Conservation (phyloP, 2,888 invertebrate species). For the Amphipyra berbera region DNA sequence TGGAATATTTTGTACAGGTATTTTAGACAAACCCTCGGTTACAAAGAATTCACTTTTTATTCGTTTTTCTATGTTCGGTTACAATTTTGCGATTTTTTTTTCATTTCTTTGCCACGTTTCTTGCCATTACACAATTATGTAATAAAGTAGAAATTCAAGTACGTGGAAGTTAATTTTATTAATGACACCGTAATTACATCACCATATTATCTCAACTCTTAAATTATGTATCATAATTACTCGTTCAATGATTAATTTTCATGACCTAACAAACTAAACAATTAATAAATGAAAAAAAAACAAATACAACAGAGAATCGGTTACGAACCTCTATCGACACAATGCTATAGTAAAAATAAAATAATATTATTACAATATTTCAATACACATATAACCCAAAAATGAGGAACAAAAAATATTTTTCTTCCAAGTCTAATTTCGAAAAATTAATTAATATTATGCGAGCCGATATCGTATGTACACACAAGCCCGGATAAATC, state of each 20-base stretch:
- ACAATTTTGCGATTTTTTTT: constrained; percentile 89
- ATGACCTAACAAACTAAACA: constrained; percentile 82
- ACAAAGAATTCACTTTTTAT: constrained; percentile 89
- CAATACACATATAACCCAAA: constrained; percentile 71
- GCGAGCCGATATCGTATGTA: constrained; percentile 77
- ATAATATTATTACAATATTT: constrained; percentile 70
- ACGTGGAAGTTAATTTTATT: constrained; percentile 88
- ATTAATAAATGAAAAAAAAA: constrained; percentile 76
- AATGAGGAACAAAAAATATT: constrained; percentile 71
- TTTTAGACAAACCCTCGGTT: constrained; percentile 79
- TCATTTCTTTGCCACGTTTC: constrained; percentile 82
- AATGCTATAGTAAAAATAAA: constrained; percentile 75
- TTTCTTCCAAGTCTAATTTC: constrained; percentile 69
- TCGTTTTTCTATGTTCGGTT: constrained; percentile 87
- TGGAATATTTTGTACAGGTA: constrained; percentile 38
- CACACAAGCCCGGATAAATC: constrained; percentile 74
- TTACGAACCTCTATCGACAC: constrained; percentile 74
- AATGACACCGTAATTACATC: constrained; percentile 86
- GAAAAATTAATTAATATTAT: constrained; percentile 73
- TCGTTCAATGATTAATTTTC: constrained; percentile 84
- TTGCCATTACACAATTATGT: constrained; percentile 85
- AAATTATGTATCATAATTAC: constrained; percentile 84
- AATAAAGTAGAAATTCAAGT: constrained; percentile 88
- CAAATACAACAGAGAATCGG: constrained; percentile 77
- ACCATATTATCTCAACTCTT: constrained; percentile 84